Evolutionary conservation across 2,888 invertebrate genomes (phyloP), one percentile per base, ranked within the genome.

Genomic region (Phengaris arion): DNA sequence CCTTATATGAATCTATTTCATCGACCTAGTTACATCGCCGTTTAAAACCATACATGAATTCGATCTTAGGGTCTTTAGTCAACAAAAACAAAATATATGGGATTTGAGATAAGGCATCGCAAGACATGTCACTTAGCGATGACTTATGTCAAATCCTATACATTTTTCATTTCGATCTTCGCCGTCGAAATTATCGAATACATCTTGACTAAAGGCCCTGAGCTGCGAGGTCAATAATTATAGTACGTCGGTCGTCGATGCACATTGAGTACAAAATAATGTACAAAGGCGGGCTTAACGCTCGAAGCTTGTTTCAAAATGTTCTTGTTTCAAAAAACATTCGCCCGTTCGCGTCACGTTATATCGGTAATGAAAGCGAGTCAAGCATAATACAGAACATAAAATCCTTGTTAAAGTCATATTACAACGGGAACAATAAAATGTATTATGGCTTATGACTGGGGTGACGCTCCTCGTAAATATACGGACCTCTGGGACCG

Each of bases 361-460:
- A 70, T 54, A 72, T 72, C 72, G 72, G 22, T 51, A 70, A 70
- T 70, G 54, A 54, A 10, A 72, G 13, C 52, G 48, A 13, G 51
- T 54, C 13, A 22, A 52, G 72, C 72, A 22, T 72, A 72, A 72
- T 72, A 35, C 72, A 54, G 72, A 76, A 78, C 78, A 81, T 81
- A 81, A 82, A 80, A 79, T 76, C 74, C 77, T 79, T 81, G 78
- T 81, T 80, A 81, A 81, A 76, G 76, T 80, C 77, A 77, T 77
- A 79, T 78, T 77, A 80, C 78, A 79, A 75, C 76, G 76, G 76
- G 78, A 77, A 77, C 74, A 74, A 72, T 77, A 79, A 78, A 79
- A 78, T 68, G 76, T 69, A 76, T 57, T 75, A 75, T 70, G 70
- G 69, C 55, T 57, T 68, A 74, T 68, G 52, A 59, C 55, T 69